Percentiles rank a stretch among this genome's conserved stretches.
Conservation (phyloP, 2,888 invertebrate species). For the Argyra leucocephala region DNA sequence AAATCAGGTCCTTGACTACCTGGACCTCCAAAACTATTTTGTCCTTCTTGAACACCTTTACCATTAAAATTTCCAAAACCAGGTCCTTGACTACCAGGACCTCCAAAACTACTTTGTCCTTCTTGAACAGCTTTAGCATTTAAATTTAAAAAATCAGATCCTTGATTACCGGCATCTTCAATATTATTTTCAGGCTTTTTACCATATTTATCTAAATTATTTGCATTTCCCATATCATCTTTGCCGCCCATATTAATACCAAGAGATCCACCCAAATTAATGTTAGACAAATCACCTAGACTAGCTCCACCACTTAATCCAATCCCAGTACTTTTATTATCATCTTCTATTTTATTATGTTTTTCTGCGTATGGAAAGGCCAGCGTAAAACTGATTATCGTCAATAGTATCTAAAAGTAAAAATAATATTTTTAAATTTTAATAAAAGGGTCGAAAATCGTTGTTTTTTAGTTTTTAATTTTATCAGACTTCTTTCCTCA, state of each 20-base stretch:
- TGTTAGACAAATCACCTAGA: too few relatives aligned
- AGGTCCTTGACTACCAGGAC: not conserved
- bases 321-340: conserved; percentile 13
- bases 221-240: conserved; percentile 14
- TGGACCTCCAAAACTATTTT: not conserved
- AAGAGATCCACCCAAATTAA: too few relatives aligned
- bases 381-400: not conserved
- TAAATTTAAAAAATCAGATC: too few relatives aligned
- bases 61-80: not conserved
- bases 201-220: conserved; percentile 11
- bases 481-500: too few relatives aligned
- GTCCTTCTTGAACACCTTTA: not conserved
- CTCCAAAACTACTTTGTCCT: conserved; percentile 26
- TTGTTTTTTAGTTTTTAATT: too few relatives aligned
- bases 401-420: not conserved
- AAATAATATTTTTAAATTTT: not conserved
- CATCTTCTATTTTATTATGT: not conserved
- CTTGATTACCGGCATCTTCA: conserved; percentile 19
- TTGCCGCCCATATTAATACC: too few relatives aligned
- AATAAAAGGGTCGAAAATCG: too few relatives aligned
- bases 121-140: conserved; percentile 19
- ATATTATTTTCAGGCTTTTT: conserved; percentile 15
- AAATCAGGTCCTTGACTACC: not conserved
- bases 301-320: conserved; percentile 19
- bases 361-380: not conserved